Evolutionary conservation across 64 coral and sea anemone species (phyloP).

Genomic region (Acropora tenuis): DNA sequence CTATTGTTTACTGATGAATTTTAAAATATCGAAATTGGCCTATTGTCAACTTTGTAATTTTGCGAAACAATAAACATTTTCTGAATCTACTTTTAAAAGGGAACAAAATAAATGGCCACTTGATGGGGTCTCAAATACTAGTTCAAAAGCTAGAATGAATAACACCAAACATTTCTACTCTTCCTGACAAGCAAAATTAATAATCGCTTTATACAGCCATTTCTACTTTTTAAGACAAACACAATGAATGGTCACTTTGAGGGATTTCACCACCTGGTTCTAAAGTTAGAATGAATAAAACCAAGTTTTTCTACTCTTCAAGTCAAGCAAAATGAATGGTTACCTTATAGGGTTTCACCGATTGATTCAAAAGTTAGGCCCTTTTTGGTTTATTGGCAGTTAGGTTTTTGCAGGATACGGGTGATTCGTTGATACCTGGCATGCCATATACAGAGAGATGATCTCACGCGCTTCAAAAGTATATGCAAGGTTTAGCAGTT

Average conservation of each 20-base stretch:
- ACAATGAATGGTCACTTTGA: background rate
- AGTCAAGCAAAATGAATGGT: background rate
- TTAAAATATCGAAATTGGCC: no score
- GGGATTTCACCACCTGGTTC: background rate
- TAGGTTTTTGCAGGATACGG: background rate
- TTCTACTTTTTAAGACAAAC: background rate
- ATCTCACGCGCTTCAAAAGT: no score
- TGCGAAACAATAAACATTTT: background rate
- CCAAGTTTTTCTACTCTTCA: background rate
- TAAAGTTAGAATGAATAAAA: background rate
- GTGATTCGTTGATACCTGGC: no score
- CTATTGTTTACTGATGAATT: no score
- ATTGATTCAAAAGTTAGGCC: background rate
- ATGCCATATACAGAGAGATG: no score
- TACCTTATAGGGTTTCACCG: background rate
- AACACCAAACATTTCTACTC: background rate
- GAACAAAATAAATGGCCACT: background rate
- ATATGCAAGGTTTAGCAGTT: no score
- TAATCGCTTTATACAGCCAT: background rate
- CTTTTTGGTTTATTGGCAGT: background rate
- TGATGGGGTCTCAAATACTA: background rate
- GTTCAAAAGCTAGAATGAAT: background rate
- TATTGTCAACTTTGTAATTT: slow-evolving; percentile 1
- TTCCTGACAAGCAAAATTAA: background rate
- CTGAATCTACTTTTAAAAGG: background rate